These are phyloP conservation scores for Tenebrio molitor DNA, from an alignment of 1,140 invertebrate species.

Conservation along the genomic window DNA sequence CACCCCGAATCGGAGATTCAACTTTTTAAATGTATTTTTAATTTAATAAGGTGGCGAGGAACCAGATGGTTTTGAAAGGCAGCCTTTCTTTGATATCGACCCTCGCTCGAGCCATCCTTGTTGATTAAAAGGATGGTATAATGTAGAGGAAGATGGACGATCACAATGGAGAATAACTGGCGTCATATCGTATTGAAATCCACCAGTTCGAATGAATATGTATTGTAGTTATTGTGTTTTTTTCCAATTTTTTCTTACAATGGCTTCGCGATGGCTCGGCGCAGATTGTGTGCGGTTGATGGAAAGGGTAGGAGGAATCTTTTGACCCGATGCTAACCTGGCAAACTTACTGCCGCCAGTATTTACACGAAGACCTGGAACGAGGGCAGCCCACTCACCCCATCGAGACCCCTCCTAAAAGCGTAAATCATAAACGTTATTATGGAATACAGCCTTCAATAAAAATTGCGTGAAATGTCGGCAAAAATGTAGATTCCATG, in stretches of 20 bases:
- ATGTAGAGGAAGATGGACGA: conserved; percentile 24
- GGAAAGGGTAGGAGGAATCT: conserved; percentile 37
- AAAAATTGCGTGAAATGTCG: conserved; percentile 15
- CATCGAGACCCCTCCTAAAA: conserved; percentile 11
- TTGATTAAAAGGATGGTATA: conserved; percentile 27
- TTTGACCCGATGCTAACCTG: conserved; percentile 18
- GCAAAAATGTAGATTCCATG: conserved; percentile 21
- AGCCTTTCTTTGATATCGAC: conserved; percentile 31
- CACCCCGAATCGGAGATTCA: conserved; percentile 22
- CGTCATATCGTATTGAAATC: conserved; percentile 38
- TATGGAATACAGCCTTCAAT: conserved; percentile 24
- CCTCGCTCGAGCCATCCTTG: conserved; percentile 28
- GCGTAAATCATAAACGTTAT: conserved; percentile 10
- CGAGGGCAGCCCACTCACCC: conserved; percentile 14
- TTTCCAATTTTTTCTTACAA: conserved; percentile 41
- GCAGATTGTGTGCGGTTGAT: conserved; percentile 32
- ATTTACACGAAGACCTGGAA: neutral
- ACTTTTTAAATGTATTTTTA: conserved; percentile 41
- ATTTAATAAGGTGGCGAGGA: conserved; percentile 38
- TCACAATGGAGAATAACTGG: conserved; percentile 37
- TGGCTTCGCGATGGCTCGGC: conserved; percentile 21
- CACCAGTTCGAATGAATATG: conserved; percentile 33
- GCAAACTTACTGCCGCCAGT: conserved; percentile 7
- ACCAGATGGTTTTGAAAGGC: conserved; percentile 35
- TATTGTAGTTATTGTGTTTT: conserved; percentile 39